Evolutionary conservation across 2,888 invertebrate species (phyloP).

Genomic region (Catocala fraxini): DNA sequence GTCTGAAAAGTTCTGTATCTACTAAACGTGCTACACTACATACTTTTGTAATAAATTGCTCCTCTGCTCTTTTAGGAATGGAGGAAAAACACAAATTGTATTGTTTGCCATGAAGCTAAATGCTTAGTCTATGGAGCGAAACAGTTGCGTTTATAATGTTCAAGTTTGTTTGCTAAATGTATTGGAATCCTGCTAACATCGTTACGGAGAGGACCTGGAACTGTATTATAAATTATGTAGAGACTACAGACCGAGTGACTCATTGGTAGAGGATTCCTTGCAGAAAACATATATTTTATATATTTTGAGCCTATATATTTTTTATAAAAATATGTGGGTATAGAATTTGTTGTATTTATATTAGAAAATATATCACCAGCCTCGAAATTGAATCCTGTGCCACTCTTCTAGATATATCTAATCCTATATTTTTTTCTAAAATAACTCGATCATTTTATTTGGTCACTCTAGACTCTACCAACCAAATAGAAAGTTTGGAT

Average conservation of each 20-base stretch:
- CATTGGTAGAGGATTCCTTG: slow-evolving; percentile 7
- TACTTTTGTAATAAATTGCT: slow-evolving; percentile 15
- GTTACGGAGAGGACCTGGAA: slow-evolving; percentile 20
- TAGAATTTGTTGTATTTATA: no score
- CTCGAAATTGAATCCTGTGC: no score
- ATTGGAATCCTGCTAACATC: slow-evolving; percentile 27
- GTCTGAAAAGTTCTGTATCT: slow-evolving; percentile 18
- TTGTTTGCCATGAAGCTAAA: slow-evolving; percentile 23
- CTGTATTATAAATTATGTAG: slow-evolving; percentile 26
- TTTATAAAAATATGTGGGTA: no score
- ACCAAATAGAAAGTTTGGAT: no score
- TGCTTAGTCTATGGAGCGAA: slow-evolving; percentile 18
- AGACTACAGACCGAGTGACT: slow-evolving; percentile 3
- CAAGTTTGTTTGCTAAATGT: slow-evolving; percentile 27
- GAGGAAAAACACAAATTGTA: slow-evolving; percentile 19
- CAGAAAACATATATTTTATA: slow-evolving; percentile 6
- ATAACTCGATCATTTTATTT: no score
- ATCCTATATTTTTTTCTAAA: no score
- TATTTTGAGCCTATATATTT: background rate
- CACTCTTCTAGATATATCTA: no score
- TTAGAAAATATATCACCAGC: no score
- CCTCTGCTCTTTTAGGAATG: slow-evolving; percentile 9
- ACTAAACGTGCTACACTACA: slow-evolving; percentile 6
- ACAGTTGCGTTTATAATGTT: slow-evolving; percentile 19
- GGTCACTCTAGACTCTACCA: no score